Base-by-base conservation (phyloP, 2,888 invertebrate species). In the Hydrotaea cyrtoneurina region DNA sequence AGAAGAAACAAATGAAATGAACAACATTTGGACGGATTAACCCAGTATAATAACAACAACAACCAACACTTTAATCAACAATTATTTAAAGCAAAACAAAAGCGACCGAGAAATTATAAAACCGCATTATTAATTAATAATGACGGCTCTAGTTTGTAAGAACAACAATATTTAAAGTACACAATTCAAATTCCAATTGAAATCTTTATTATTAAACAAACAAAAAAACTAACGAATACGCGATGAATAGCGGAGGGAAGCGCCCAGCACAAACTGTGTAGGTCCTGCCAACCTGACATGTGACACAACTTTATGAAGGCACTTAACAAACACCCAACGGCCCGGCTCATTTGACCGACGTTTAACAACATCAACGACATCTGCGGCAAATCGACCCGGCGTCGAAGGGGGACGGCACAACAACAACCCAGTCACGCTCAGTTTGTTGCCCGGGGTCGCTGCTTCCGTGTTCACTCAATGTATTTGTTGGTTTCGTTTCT, bases 141-240 rank as follows among this genome's bases (percentile, higher is more conserved):
- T 62, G 62, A 19, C 62, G 62, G 62, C 62, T 31, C 62, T 62
- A 62, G 62, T 59, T 23, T 59, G 23, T 23, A 23, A 26, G 59
- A 13, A 62, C 31, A 59, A 59, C n/a, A n/a, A 5, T 31, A 31
- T 11, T 26, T 31, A 62, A n/a, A 31, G 2, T 31, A 31, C 31
- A 26, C 31, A 31, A 31, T 62, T 62, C 13, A 36, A 31, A 62
- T n/a, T 31, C 3, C 2, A 31, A n/a, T n/a, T 26, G 7, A 15
- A 31, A 31, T 62, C 31, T 13, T 59, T 62, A 62, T 62, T 62
- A 62, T 59, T n/a, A 50, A 43, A 43, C 43, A n/a, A 57, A 59
- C 59, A 23, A 55, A 11, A 2, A 21, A 55, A 55, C 59, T 26
- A 59, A 50, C 31, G 50, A 31, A 31, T 23, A 31, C 7, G 7